Conservation (phyloP, 2,888 invertebrate species). For the Synergus gifuensis region DNA sequence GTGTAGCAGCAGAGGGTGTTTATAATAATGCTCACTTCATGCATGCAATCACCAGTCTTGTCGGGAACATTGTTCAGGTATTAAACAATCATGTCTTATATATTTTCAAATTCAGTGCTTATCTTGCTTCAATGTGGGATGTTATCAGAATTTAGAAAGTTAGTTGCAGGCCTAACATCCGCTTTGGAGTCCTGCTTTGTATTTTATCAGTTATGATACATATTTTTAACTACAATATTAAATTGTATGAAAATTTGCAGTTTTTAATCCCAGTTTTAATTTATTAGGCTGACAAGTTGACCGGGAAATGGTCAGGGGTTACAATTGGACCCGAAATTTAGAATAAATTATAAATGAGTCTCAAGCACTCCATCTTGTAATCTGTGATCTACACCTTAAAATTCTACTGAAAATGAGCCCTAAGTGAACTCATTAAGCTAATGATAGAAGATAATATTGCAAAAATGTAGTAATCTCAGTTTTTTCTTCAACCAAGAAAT, state of each 20-base stretch:
- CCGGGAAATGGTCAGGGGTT: neutral
- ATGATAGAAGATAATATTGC: no score
- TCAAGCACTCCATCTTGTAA: no score
- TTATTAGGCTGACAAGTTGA: neutral
- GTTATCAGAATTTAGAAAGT: neutral
- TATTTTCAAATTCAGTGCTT: neutral
- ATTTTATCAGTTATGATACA: neutral
- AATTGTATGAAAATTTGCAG: neutral
- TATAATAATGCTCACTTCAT: slow-evolving; percentile 94
- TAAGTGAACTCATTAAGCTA: no score
- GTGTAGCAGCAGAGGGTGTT: slow-evolving; percentile 89
- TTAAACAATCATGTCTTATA: neutral
- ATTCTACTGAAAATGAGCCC: no score
- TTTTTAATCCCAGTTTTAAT: neutral
- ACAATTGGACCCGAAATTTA: neutral
- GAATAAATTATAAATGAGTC: no score
- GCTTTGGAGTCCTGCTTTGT: neutral
- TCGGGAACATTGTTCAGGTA: slow-evolving; percentile 88
- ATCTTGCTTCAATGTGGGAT: neutral
- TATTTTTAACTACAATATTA: neutral
- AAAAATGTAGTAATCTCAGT: no score
- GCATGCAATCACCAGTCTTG: slow-evolving; percentile 91
- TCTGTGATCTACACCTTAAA: no score
- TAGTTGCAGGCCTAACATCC: neutral
- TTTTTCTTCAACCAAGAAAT: no score